These are phyloP conservation scores for Sisyra nigra DNA, from an alignment of 2,888 invertebrate species.

Conservation along the genomic window DNA sequence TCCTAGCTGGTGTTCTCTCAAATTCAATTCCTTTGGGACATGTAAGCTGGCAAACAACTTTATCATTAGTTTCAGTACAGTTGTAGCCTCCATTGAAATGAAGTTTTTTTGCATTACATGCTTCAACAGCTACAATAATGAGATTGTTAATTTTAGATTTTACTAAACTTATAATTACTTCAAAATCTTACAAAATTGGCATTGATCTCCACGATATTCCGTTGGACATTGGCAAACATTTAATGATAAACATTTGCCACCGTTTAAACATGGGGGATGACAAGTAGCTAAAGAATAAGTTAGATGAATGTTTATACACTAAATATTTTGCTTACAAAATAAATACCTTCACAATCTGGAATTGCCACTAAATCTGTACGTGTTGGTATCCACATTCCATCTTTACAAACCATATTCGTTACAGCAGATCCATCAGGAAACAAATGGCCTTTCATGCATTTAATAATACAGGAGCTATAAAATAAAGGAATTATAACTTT, in stretches of 20 bases:
- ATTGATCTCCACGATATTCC: conserved; percentile 51
- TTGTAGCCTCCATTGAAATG: conserved; percentile 63
- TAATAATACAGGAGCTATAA: conserved; percentile 46
- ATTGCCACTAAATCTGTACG: conserved; percentile 42
- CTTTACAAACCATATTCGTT: conserved; percentile 48
- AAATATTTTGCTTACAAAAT: conserved; percentile 14
- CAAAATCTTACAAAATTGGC: conserved; percentile 42
- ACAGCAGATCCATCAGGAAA: conserved; percentile 56
- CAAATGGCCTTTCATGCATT: conserved; percentile 46
- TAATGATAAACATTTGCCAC: conserved; percentile 61
- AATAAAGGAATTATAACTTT: conserved; percentile 6
- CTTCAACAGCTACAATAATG: conserved; percentile 35
- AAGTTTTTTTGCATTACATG: conserved; percentile 42
- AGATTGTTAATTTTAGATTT: too few relatives aligned
- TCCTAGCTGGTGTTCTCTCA: conserved; percentile 37
- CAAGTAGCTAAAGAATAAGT: conserved; percentile 34
- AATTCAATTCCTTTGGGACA: conserved; percentile 52
- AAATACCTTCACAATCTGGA: conserved; percentile 55
- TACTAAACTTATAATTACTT: too few relatives aligned
- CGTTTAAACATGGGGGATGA: conserved; percentile 58
- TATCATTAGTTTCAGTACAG: conserved; percentile 44
- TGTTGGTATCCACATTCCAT: conserved; percentile 54
- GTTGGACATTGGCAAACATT: conserved; percentile 66
- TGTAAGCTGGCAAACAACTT: conserved; percentile 42
- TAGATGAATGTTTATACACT: too few relatives aligned